Conservation (phyloP, 2,888 invertebrate species). For the Carabus problematicus region DNA sequence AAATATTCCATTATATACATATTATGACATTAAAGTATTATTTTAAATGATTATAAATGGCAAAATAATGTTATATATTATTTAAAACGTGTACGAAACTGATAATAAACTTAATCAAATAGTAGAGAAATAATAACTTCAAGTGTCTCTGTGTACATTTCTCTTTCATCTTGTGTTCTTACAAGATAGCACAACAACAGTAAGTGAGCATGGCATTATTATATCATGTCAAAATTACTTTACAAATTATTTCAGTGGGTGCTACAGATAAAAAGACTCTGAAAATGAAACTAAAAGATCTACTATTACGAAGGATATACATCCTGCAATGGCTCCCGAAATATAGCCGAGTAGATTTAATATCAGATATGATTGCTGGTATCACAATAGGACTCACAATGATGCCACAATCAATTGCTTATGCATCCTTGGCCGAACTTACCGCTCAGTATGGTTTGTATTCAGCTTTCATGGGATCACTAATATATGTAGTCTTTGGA, state of each 20-base stretch:
- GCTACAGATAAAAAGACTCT: conserved; percentile 24
- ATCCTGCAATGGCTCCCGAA: conserved; percentile 71
- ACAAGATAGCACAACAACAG: background rate
- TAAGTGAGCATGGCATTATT: background rate
- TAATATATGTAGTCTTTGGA: conserved; percentile 87
- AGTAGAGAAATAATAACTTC: background rate
- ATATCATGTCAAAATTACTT: background rate
- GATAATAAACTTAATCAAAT: conserved; percentile 12
- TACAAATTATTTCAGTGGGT: conserved; percentile 36
- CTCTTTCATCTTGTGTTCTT: conserved; percentile 8
- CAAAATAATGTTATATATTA: conserved; percentile 1
- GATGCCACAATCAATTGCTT: conserved; percentile 93
- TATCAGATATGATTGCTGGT: conserved; percentile 87
- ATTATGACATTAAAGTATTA: background rate
- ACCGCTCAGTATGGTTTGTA: conserved; percentile 92
- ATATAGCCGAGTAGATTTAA: conserved; percentile 72
- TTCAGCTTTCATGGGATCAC: conserved; percentile 87
- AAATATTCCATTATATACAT: background rate
- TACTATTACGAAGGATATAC: conserved; percentile 56
- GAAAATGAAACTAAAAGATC: conserved; percentile 24
- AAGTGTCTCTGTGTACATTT: background rate
- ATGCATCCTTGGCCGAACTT: conserved; percentile 84
- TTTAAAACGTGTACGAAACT: background rate
- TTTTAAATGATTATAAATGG: background rate
- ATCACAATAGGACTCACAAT: conserved; percentile 88